phyloP scores from a whole-genome alignment of 2,888 invertebrate species.

The Xylota sylvarum region DNA sequence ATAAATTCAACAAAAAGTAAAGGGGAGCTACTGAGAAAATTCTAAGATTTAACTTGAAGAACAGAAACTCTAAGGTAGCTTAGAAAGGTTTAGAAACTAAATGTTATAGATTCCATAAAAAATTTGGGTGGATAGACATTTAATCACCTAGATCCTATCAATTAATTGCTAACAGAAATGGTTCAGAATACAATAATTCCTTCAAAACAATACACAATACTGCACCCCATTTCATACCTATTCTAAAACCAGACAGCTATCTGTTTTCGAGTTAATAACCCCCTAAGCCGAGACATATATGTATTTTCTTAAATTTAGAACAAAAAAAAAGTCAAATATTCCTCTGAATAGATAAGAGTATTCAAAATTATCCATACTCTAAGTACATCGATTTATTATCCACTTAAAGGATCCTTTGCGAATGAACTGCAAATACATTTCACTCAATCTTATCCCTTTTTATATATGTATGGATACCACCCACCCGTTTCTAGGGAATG shows the following conservation, averaged over 20 bases:
- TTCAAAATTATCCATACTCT: conserved; percentile 26
- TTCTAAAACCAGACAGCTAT: not conserved
- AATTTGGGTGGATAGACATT: too few relatives aligned
- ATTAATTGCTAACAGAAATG: too few relatives aligned
- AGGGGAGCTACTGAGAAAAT: not conserved
- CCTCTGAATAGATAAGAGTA: not conserved
- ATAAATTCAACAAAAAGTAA: conserved; percentile 1
- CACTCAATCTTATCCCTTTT: conserved; percentile 16
- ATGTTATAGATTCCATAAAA: not conserved
- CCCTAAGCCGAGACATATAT: not conserved
- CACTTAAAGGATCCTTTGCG: conserved; percentile 25
- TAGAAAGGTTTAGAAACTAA: too few relatives aligned
- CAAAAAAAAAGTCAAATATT: not conserved
- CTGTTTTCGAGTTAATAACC: not conserved
- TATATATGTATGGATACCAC: not conserved
- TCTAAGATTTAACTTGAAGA: not conserved
- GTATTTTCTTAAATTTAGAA: not conserved
- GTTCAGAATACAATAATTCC: not conserved
- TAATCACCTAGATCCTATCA: too few relatives aligned
- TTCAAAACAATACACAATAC: not conserved
- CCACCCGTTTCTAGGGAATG: not conserved
- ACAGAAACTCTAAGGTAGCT: not conserved
- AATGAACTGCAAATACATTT: conserved; percentile 39
- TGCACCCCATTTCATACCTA: not conserved
- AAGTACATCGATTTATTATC: conserved; percentile 40